phyloP scores from a whole-genome alignment of 2,888 invertebrate genomes.

The Aromia moschata region DNA sequence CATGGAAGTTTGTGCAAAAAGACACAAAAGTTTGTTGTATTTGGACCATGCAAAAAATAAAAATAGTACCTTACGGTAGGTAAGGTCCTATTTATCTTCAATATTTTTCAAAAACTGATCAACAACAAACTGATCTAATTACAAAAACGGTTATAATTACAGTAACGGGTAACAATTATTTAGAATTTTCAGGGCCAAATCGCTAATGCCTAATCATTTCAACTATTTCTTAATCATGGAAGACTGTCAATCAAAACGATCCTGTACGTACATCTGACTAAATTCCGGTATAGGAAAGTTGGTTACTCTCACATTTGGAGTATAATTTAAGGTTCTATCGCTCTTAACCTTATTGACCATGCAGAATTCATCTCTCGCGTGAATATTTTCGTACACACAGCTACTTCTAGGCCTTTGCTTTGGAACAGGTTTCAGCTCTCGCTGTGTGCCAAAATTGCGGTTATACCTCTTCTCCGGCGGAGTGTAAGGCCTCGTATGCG shows the following conservation, averaged over 20 bases:
- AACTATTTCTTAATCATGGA: background rate
- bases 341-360: slow-evolving; percentile 44
- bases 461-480: slow-evolving; percentile 60
- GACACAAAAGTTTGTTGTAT: too few species aligned
- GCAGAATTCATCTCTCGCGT: slow-evolving; percentile 53
- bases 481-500: slow-evolving; percentile 50
- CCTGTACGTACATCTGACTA: slow-evolving; percentile 61
- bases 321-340: slow-evolving; percentile 46
- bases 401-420: slow-evolving; percentile 50
- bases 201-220: background rate
- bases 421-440: slow-evolving; percentile 20
- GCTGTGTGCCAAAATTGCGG: slow-evolving; percentile 53
- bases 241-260: slow-evolving; percentile 46
- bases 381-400: slow-evolving; percentile 59
- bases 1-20: too few species aligned
- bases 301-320: slow-evolving; percentile 55
- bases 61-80: too few species aligned
- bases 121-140: too few species aligned
- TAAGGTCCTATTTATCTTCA: too few species aligned
- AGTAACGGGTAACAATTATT: too few species aligned
- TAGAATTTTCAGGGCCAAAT: too few species aligned
- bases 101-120: too few species aligned
- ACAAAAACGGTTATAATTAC: too few species aligned
- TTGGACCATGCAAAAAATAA: too few species aligned
- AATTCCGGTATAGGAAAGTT: slow-evolving; percentile 61